Percentiles rank a stretch among this genome's conserved stretches.
Evolutionary conservation across 2,797 vertebrate species (phyloP).

Genomic region (Acrocephalus scirpaceus): DNA sequence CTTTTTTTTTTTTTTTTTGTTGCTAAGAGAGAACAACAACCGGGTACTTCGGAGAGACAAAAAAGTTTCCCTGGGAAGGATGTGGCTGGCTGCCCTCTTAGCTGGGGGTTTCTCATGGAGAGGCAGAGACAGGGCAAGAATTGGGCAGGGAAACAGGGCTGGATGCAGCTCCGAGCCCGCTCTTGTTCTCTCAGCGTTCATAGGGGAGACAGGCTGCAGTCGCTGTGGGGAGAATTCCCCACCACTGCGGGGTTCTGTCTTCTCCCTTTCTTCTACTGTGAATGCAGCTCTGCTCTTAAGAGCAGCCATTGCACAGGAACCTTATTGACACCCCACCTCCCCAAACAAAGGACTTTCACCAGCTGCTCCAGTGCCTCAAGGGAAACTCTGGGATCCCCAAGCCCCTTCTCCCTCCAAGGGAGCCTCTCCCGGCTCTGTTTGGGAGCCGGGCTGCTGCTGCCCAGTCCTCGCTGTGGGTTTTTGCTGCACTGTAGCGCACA

Average conservation of each 20-base stretch:
- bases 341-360: too few species aligned
- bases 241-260: not conserved
- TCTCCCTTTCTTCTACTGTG: not conserved
- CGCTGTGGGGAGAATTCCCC: not conserved
- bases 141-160: not conserved
- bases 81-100: not conserved
- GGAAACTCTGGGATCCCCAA: not conserved
- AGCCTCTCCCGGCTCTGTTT: not conserved
- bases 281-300: not conserved
- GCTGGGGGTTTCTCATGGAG: not conserved
- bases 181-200: fast-evolving
- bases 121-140: fast-evolving
- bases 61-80: not conserved
- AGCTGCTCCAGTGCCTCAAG: not conserved
- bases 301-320: fast-evolving
- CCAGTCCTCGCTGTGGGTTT: not conserved
- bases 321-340: too few species aligned
- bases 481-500: fast-evolving
- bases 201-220: not conserved
- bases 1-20: too few species aligned
- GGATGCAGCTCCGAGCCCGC: not conserved
- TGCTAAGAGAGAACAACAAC: not conserved
- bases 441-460: not conserved
- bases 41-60: too few species aligned
- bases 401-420: not conserved